phyloP scores from a whole-genome alignment of 1,140 invertebrate species.

The Pseudomyrmex gracilis region DNA sequence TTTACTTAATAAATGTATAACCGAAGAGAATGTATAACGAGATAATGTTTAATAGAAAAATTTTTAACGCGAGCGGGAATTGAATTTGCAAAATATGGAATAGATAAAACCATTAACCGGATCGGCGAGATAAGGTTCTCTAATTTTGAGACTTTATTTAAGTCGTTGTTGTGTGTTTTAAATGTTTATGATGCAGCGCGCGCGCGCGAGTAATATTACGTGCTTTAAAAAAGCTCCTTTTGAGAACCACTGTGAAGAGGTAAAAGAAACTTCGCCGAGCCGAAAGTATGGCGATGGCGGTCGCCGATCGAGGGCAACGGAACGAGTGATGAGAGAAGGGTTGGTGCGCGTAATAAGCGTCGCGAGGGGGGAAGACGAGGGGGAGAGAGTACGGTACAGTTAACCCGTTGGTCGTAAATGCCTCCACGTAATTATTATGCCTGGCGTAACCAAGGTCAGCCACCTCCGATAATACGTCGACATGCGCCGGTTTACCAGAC shows the following conservation, averaged over 20 bases:
- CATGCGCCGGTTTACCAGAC: slow-evolving; percentile 25
- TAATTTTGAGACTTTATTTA: neutral
- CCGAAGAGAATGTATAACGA: too few relatives aligned
- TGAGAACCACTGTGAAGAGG: slow-evolving; percentile 5
- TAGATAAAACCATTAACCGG: neutral
- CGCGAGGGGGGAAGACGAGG: neutral
- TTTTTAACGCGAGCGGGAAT: neutral
- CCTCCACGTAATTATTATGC: slow-evolving; percentile 54
- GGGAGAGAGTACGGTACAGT: slow-evolving; percentile 18
- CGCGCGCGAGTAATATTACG: neutral
- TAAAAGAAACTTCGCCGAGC: neutral
- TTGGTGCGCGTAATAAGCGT: slow-evolving; percentile 44
- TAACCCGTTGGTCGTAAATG: slow-evolving; percentile 46
- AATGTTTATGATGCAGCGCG: neutral
- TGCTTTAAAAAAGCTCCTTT: neutral
- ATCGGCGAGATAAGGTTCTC: neutral
- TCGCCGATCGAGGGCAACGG: slow-evolving; percentile 8
- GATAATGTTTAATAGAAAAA: neutral
- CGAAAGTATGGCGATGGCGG: slow-evolving; percentile 2
- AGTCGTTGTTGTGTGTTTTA: neutral
- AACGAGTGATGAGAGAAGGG: slow-evolving; percentile 18
- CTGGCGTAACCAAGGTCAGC: slow-evolving; percentile 27
- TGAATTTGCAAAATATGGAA: neutral
- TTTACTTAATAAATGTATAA: too few relatives aligned
- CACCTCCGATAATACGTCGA: slow-evolving; percentile 19